Evolutionary conservation across 2,113 vertebrate genomes (phyloP).

Genomic region (Grallaria varia): DNA sequence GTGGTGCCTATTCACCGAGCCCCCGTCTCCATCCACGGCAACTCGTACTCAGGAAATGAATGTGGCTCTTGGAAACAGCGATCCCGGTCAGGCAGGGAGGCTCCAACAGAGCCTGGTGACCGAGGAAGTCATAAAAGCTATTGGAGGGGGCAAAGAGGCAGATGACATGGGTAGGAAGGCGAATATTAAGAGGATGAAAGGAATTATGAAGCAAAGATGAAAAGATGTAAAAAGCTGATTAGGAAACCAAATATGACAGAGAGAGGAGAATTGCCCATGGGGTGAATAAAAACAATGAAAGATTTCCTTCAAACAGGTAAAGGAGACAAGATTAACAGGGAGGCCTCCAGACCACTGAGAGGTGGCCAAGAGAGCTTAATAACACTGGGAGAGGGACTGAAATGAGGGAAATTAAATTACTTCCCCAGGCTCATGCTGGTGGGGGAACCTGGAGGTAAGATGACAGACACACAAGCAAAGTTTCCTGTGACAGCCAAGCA

Average conservation of each 20-base stretch:
- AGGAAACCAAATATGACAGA: slow-evolving; percentile 53
- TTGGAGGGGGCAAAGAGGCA: neutral
- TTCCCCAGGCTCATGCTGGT: neutral
- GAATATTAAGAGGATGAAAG: slow-evolving; percentile 52
- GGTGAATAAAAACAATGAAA: slow-evolving; percentile 37
- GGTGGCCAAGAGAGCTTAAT: neutral
- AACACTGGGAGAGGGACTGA: neutral
- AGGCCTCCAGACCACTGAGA: neutral
- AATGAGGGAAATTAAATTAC: neutral
- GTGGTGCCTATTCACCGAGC: neutral
- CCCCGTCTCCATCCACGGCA: neutral
- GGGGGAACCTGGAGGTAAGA: neutral
- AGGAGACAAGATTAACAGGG: neutral
- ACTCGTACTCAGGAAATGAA: slow-evolving; percentile 44
- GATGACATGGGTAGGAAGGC: slow-evolving; percentile 23
- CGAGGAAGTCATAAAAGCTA: slow-evolving; percentile 53
- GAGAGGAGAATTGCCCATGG: neutral
- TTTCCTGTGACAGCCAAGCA: neutral
- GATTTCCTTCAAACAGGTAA: slow-evolving; percentile 19
- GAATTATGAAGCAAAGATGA: slow-evolving; percentile 48
- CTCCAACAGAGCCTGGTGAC: neutral
- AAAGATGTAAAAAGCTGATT: slow-evolving; percentile 58
- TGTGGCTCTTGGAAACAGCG: slow-evolving; percentile 21
- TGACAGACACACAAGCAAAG: neutral
- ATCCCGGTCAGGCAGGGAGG: slow-evolving; percentile 7